Evolutionary conservation across 2,113 vertebrate genomes (phyloP), one percentile per base, ranked within the genome.

Genomic region (Fukomys damarensis): DNA sequence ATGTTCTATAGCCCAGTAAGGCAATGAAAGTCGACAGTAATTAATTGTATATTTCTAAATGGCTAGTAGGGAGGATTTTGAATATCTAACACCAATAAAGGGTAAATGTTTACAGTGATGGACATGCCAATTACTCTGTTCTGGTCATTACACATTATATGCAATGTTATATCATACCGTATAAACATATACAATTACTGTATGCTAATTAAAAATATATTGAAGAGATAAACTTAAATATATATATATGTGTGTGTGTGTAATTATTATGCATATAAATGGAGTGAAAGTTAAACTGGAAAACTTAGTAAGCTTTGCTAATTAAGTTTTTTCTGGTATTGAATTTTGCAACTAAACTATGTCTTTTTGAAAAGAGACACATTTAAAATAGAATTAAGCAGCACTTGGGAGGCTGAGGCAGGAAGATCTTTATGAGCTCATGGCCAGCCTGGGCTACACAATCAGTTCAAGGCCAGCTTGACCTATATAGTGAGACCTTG

Each of bases 271-370:
- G 22, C 38, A 58, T 86, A 88, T 79, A 79, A 88, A 84, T 0
- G 0, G 14, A 72, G 49, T 43, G 72, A 95, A 87, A 30, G 16
- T 1, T 88, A 13, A 12, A 38, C 68, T 49, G 72, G 43, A 84
- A 72, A 93, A 91, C 41, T 8, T 87, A 66, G 66, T n/a, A 16
- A 46, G 35, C 43, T 58, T 26, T 14, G 20, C 46, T 46, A 84
- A 63, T 88, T 84, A 81, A 90, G 22, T 66, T 84, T 68, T 93
- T 82, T 92, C n/a, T 86, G 38, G 56, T 77, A 91, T 38, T 93
- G 1, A 17, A 88, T 91, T 93, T 93, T 30, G 79, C 86, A 90
- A 54, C 65, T 65, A 58, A 63, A 2, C 20, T 89, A 28, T 82
- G 68, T 68, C 54, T 65, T 92, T 3, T 86, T 54, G 3, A 66